Conservation (phyloP, 2,797 vertebrate species). For the Anniella stebbinsi region DNA sequence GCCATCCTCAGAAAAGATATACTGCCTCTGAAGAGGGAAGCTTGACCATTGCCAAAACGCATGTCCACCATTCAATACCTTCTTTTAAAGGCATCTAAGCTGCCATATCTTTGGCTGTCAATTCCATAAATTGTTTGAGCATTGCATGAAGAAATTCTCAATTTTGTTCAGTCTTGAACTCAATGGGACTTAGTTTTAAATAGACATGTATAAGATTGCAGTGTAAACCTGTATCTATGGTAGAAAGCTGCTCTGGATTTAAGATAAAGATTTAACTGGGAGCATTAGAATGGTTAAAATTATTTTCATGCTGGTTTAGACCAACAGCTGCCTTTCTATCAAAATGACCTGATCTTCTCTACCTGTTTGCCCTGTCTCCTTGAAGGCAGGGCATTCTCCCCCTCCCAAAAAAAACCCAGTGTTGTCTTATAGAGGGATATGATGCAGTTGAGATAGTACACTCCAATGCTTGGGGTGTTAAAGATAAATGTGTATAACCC, state of each 20-base stretch:
- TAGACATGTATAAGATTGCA: not conserved
- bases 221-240: not conserved
- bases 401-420: not conserved
- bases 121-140: not conserved
- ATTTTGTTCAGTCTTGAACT: not conserved
- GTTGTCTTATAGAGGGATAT: not conserved
- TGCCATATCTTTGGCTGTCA: not conserved
- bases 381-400: not conserved
- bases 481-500: not conserved
- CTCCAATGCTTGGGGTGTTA: not conserved
- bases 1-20: not conserved
- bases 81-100: not conserved
- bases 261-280: not conserved
- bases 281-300: not conserved
- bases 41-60: not conserved
- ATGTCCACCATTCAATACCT: not conserved
- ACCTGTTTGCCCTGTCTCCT: not conserved
- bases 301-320: not conserved
- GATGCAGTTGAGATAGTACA: not conserved
- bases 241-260: not conserved
- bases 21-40: not conserved
- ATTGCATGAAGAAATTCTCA: not conserved
- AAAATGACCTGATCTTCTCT: not conserved
- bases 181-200: not conserved
- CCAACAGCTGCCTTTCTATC: not conserved